Base-by-base conservation (phyloP, 2,888 invertebrate species). In the Amphimallon solstitiale region DNA sequence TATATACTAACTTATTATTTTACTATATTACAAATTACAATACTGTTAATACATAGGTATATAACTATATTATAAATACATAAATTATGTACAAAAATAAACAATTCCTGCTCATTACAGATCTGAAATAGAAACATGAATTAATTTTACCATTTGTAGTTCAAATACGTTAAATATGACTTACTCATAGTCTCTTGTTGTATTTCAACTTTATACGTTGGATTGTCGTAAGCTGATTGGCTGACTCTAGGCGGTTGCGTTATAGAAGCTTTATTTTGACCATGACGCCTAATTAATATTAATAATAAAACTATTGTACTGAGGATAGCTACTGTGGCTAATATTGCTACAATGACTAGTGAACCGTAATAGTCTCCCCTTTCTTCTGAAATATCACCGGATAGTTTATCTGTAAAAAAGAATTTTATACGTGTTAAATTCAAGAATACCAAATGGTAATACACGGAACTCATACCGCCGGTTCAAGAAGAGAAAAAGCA, bases 111-210 rank as follows among this genome's bases (percentile, higher is more conserved):
- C 14, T 51, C 29, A 23, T 68, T 66, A 70, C 64, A 70, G 64
- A 64, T 68, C 70, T 70, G 59, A 43, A 70, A 60, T 3, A 37
- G 21, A 68, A 63, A 15, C 40, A 62, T 21, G 56, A 63, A 45
- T 17, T 45, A 17, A 17, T 29, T 29, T 7, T 40, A 5, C 1
- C 2, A n/a, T 12, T 40, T n/a, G 3, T 6, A 40, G n/a, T 40
- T 3, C 6, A 1, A 46, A 46, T 0, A 19, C 15, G 9, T 1
- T n/a, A 5, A 46, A 1, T 49, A 6, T 35, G 29, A 74, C 82
- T 84, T 86, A 93, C 94, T 92, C 93, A 94, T 93, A 77, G 94
- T 94, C 86, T 94, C 94, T 85, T 94, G 94, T 84, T 94, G 94
- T 82, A 94, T 89, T 84, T 94, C 94, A 81, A 95, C 92, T 88